Conservation (phyloP, 2,113 vertebrate species). For the Protomyctophum bolini region DNA sequence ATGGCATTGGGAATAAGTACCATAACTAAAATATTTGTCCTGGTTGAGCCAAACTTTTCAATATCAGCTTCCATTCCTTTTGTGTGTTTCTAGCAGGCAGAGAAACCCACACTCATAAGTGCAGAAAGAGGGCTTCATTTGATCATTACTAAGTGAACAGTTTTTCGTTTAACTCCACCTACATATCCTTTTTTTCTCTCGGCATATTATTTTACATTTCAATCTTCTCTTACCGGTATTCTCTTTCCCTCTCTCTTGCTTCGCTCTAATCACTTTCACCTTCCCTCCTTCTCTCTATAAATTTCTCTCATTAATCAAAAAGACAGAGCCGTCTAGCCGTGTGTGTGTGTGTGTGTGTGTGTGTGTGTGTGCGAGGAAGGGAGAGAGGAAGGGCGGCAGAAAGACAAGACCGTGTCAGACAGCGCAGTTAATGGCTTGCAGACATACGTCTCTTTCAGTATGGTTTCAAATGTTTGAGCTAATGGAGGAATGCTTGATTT, state of each 20-base stretch:
- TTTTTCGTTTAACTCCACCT: not conserved
- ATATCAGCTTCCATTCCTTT: not conserved
- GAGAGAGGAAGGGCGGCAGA: conserved; percentile 48
- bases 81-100: no score
- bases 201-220: not conserved
- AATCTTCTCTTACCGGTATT: not conserved
- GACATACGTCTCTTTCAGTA: no score
- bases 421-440: not conserved
- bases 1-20: not conserved
- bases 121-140: not conserved
- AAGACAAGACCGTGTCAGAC: conserved; percentile 17
- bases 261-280: conserved; percentile 8
- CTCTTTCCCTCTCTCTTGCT: not conserved
- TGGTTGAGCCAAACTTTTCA: no score
- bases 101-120: no score
- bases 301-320: conserved; percentile 46
- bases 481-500: not conserved
- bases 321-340: not conserved
- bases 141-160: not conserved
- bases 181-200: not conserved
- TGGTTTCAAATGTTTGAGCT: conserved; percentile 14
- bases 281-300: conserved; percentile 10
- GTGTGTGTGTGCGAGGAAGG: no score
- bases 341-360: no score
- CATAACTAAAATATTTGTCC: no score